Evolutionary conservation across 2,797 vertebrate genomes (phyloP), one percentile per base, ranked within the genome.

Genomic region (Moxostoma hubbsi): DNA sequence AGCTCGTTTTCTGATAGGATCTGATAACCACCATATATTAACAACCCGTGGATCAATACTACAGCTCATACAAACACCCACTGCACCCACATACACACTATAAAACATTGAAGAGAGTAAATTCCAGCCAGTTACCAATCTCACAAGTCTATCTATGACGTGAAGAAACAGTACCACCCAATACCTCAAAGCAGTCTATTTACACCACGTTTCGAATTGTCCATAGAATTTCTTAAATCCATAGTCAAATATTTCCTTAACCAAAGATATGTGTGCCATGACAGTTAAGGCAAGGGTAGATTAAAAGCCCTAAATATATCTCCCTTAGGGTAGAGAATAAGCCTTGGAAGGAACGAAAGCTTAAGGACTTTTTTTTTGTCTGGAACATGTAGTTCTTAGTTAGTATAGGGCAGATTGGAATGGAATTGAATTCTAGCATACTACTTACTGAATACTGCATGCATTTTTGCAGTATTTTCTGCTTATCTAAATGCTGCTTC

Each of bases 11-110:
- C 83, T 82, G 70, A 78, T 82, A 80, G 80, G 81, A 82, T 80
- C 81, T 83, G 81, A 82, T 82, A 85, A 83, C 81, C 77, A 62
- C 82, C 58, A 58, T 83, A 86, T 75, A 86, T 86, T 74, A 80
- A 67, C 49, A 55, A 67, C 68, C 64, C 50, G 50, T 63, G 62
- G 69, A 81, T 84, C 83, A 74, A 86, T 86, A 84, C 24, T 65
- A 79, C 73, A 79, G 65, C 36, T 36, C 85, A 84, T 79, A 81
- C 63, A 46, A 75, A 79, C 64, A 73, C 67, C 58, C 46, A 7
- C 18, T 5, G 5, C 51, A n/a, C 45, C 47, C 66, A 24, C 63
- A 69, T 36, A 36, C 54, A 75, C 55, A 68, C 43, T 36, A 72
- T 73, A 72, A 80, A 85, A 74, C 66, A 79, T 10, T 43, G 50